Evolutionary conservation across 2,113 vertebrate species (phyloP), one percentile per base, ranked within the genome.

Genomic region (Oostethus manadensis): DNA sequence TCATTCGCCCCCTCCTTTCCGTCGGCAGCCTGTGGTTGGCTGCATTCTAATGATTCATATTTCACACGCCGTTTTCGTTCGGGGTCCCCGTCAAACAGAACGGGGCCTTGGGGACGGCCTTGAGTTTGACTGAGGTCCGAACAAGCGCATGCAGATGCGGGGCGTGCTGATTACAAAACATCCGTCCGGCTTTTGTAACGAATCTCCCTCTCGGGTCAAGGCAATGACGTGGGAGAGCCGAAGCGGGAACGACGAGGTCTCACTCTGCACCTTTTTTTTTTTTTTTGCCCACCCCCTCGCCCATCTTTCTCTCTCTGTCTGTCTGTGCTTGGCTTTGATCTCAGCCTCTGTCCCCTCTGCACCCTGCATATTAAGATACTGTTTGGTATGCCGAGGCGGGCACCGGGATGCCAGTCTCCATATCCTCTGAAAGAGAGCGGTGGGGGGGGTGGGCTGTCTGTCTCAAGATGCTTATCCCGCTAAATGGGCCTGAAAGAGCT

Each of bases 401-500:
- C 80, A 78, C 71, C 51, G 20, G 75, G 70, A 85, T 88, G 86
- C 83, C 87, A 84, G 82, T 87, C 86, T 88, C 81, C 80, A 84
- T 86, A 87, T 86, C 84, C 68, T 80, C 73, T 87, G 84, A 87
- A 88, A 88, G 84, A 78, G 81, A 82, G 76, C 76, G 40, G 3
- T n/a, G n/a, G n/a, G n/a, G n/a, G n/a, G n/a, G n/a, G n/a, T n/a
- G n/a, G n/a, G n/a, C 85, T 83, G 82, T 84, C 81, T 85, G 80
- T 86, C 84, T 86, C 84, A 82, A 84, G 84, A 87, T 86, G 86
- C 83, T 86, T 86, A 84, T 87, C 83, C 85, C 60, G 51, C 84
- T 86, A 88, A 88, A 87, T 85, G 80, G 86, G 81, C 87, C 83
- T 83, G 82, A 84, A 87, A 87, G 84, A 84, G 83, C 84, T 79